phyloP scores from a whole-genome alignment of 2,113 vertebrate genomes.

The Crotalus horridus region DNA sequence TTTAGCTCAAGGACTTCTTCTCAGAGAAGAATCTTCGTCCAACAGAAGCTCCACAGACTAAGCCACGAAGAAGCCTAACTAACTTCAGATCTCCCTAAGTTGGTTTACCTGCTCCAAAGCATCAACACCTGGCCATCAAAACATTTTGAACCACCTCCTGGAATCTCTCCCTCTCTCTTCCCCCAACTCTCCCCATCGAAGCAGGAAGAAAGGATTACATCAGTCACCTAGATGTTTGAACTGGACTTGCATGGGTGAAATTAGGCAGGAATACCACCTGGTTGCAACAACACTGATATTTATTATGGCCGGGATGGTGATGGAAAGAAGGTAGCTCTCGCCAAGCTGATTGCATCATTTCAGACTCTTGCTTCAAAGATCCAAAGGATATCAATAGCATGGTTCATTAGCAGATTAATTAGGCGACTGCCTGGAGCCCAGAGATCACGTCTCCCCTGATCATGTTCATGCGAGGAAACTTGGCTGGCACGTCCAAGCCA shows the following conservation, averaged over 20 bases:
- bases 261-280: background rate
- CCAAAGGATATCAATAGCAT: background rate
- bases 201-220: background rate
- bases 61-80: background rate
- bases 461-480: slow-evolving; percentile 1
- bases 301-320: background rate
- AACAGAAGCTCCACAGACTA: background rate
- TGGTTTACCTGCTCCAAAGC: background rate
- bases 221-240: background rate
- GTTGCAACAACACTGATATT: background rate
- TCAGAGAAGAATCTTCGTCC: background rate
- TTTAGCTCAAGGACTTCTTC: background rate
- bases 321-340: background rate
- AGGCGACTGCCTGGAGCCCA: background rate
- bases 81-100: background rate
- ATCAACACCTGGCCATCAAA: background rate
- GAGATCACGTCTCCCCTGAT: background rate
- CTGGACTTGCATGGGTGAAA: background rate
- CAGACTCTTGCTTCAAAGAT: slow-evolving; percentile 16
- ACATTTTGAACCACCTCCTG: background rate
- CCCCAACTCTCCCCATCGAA: background rate
- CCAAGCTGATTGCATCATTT: accelerated
- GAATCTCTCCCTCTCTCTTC: background rate
- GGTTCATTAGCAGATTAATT: slow-evolving; percentile 50
- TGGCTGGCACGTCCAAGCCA: background rate